phyloP scores from a whole-genome alignment of 2,888 invertebrate genomes.

The Zaprionus lineosus region DNA sequence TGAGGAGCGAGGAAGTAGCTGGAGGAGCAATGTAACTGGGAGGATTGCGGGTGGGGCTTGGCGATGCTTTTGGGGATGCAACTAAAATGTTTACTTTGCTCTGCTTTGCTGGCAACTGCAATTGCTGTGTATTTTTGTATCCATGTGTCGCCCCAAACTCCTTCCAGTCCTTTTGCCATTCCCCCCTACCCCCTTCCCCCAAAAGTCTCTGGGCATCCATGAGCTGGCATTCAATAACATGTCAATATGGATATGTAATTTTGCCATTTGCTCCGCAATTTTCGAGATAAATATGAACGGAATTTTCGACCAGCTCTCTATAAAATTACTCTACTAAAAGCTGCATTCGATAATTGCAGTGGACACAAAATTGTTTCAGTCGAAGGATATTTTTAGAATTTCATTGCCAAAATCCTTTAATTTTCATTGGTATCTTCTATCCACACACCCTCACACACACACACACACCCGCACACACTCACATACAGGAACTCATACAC shows the following conservation, averaged over 20 bases:
- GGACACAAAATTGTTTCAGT: constrained; percentile 21
- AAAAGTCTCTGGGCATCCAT: neutral
- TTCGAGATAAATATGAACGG: constrained; percentile 46
- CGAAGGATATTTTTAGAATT: constrained; percentile 17
- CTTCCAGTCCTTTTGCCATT: too few species aligned
- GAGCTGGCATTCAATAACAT: constrained; percentile 51
- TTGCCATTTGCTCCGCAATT: constrained; percentile 43
- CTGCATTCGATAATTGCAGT: constrained; percentile 36
- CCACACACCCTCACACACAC: too few species aligned
- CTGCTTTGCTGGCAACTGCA: constrained; percentile 9
- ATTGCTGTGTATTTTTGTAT: neutral
- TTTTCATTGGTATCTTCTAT: constrained; percentile 12
- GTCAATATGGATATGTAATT: constrained; percentile 57
- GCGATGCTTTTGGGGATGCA: too few species aligned
- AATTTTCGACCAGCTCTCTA: constrained; percentile 25
- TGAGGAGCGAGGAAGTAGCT: too few species aligned
- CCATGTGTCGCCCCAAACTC: too few species aligned
- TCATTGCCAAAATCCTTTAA: neutral
- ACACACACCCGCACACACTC: too few species aligned
- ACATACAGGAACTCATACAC: too few species aligned
- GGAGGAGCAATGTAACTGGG: too few species aligned
- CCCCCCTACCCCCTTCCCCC: too few species aligned
- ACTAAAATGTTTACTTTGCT: constrained; percentile 39
- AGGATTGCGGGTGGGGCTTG: too few species aligned
- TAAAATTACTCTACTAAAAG: constrained; percentile 24